A percentile compares a stretch with the other conserved stretches of the same genome.
Conservation (phyloP, 2,888 invertebrate genomes). For the Xestia rhomboidea region DNA sequence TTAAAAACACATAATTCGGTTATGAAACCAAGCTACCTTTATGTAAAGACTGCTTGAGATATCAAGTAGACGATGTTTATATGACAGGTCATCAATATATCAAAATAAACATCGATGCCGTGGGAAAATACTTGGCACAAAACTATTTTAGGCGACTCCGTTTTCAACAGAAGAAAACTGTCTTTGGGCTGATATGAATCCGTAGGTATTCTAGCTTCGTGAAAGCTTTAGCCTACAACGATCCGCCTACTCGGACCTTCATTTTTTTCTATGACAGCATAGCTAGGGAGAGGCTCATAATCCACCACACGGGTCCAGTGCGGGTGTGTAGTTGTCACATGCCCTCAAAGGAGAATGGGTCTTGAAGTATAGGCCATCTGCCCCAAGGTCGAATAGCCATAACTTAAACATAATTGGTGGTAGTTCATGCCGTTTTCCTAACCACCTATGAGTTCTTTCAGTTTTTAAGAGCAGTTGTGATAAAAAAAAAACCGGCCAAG, state of each 20-base stretch:
- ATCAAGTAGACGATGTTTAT: neutral
- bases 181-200: neutral
- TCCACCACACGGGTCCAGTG: neutral
- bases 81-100: constrained; percentile 20
- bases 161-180: neutral
- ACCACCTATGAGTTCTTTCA: neutral
- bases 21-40: constrained; percentile 2
- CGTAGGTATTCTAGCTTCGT: neutral
- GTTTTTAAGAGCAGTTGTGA: neutral
- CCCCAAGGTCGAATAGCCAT: neutral
- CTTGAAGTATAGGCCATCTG: neutral
- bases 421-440: neutral
- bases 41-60: constrained; percentile 14
- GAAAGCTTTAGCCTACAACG: neutral
- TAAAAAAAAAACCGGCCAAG: no score
- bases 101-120: neutral
- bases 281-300: neutral
- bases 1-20: constrained; percentile 2
- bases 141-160: neutral
- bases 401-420: neutral
- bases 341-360: neutral
- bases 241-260: neutral
- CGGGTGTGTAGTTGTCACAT: neutral
- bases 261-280: neutral
- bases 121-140: constrained; percentile 18